Evolutionary conservation across 2,888 invertebrate genomes (phyloP).

Genomic region (Napeogenes inachia): DNA sequence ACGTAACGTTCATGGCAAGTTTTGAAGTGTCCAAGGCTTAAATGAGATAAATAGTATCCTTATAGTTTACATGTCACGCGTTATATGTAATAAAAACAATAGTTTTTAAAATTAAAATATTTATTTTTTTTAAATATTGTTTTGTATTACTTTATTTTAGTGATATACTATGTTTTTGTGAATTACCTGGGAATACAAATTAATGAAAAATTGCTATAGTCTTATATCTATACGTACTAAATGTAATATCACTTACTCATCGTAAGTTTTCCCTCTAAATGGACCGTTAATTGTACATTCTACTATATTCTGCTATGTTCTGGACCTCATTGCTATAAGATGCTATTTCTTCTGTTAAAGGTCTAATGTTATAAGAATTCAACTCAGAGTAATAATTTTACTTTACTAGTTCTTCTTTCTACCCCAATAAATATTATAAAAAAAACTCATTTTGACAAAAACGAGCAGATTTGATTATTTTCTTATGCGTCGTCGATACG

Average conservation of each 20-base stretch:
- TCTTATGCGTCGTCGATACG: constrained; percentile 14
- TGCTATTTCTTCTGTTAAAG: constrained; percentile 75
- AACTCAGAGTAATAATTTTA: constrained; percentile 35
- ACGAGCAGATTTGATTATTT: constrained; percentile 19
- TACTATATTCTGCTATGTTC: constrained; percentile 73
- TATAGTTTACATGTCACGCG: too few species aligned
- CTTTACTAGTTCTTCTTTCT: constrained; percentile 33
- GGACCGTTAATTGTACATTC: constrained; percentile 67
- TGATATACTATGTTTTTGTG: too few species aligned
- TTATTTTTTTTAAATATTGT: too few species aligned
- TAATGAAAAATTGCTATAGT: too few species aligned
- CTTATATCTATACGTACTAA: neutral
- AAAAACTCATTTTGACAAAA: constrained; percentile 19
- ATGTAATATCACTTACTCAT: constrained; percentile 60
- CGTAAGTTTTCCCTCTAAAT: constrained; percentile 77
- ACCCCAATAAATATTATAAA: constrained; percentile 30
- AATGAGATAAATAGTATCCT: constrained; percentile 15
- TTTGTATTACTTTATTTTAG: too few species aligned
- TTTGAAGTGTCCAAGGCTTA: constrained; percentile 7
- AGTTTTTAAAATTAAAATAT: too few species aligned
- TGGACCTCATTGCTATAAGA: constrained; percentile 72
- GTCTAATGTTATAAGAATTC: constrained; percentile 43
- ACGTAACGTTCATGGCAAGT: constrained; percentile 27
- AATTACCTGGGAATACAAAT: too few species aligned
- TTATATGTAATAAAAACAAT: too few species aligned